Evolutionary conservation across 2,113 vertebrate genomes (phyloP).

Genomic region (Numida meleagris): DNA sequence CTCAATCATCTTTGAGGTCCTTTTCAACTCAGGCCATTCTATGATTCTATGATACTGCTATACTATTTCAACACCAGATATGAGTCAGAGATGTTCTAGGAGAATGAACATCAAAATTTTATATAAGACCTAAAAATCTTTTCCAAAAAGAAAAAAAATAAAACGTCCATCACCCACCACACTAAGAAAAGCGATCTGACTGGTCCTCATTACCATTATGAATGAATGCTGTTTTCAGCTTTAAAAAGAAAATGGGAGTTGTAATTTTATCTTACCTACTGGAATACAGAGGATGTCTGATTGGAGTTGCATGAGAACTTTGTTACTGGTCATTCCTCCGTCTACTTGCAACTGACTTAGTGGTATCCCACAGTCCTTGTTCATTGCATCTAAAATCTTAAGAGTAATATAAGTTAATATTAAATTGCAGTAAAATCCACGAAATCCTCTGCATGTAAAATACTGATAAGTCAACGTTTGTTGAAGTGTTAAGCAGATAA

Average conservation of each 20-base stretch:
- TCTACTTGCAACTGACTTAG: slow-evolving; percentile 91
- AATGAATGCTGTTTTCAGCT: background rate
- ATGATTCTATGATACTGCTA: too few species aligned
- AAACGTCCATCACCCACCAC: background rate
- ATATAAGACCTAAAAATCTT: background rate
- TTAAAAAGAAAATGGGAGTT: background rate
- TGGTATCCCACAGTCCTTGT: slow-evolving; percentile 92
- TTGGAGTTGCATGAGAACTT: slow-evolving; percentile 93
- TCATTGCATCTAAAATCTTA: slow-evolving; percentile 97
- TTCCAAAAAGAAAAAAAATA: background rate
- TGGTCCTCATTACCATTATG: background rate
- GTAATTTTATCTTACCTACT: slow-evolving; percentile 83
- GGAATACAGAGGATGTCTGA: slow-evolving; percentile 94
- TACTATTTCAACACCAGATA: background rate
- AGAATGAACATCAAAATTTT: background rate
- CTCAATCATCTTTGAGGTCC: too few species aligned
- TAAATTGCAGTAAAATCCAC: background rate
- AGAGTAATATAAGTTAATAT: background rate
- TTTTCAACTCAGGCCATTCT: too few species aligned
- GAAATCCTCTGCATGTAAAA: background rate
- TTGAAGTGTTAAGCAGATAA: background rate
- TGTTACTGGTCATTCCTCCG: slow-evolving; percentile 94
- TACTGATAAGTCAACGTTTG: background rate
- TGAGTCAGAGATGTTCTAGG: background rate
- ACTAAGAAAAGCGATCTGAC: background rate